phyloP scores from a whole-genome alignment of 1,140 invertebrate species.

The Doryteuthis pealeii region DNA sequence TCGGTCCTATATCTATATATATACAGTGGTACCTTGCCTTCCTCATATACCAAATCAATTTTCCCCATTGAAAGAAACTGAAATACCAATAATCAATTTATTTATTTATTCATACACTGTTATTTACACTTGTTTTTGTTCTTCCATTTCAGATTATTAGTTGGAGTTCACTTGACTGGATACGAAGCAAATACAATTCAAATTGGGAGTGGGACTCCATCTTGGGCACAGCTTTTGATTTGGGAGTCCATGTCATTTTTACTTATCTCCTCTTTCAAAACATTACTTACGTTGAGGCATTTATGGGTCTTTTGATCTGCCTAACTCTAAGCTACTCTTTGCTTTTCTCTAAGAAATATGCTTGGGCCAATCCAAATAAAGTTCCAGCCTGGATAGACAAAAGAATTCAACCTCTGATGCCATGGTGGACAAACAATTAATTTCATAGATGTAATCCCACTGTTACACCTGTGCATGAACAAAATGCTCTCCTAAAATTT shows the following conservation, averaged over 20 bases:
- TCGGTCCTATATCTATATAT: too few relatives aligned
- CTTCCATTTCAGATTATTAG: conserved; percentile 40
- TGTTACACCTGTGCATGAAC: too few relatives aligned
- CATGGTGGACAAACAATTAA: too few relatives aligned
- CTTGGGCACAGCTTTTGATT: conserved; percentile 46
- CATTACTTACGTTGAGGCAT: conserved; percentile 31
- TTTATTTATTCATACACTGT: too few relatives aligned
- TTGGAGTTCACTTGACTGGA: conserved; percentile 52
- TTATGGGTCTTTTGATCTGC: conserved; percentile 28
- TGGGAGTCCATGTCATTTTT: conserved; percentile 38
- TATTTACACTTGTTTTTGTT: too few relatives aligned
- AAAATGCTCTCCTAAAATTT: too few relatives aligned
- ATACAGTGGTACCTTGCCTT: too few relatives aligned
- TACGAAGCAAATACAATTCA: conserved; percentile 27
- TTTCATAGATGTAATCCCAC: too few relatives aligned
- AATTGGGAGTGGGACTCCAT: conserved; percentile 39
- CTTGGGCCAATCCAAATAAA: conserved; percentile 40
- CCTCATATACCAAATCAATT: too few relatives aligned
- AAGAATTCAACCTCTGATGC: conserved; percentile 28
- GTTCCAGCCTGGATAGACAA: conserved; percentile 43
- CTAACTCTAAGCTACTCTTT: conserved; percentile 27
- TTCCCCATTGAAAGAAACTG: too few relatives aligned
- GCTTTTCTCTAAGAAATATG: conserved; percentile 36
- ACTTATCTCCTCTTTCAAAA: conserved; percentile 33
- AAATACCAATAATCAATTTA: too few relatives aligned